A percentile compares a stretch with the other conserved stretches of the same genome.
phyloP scores from a whole-genome alignment of 2,113 vertebrate species.

The Todiramphus saurophagus region DNA sequence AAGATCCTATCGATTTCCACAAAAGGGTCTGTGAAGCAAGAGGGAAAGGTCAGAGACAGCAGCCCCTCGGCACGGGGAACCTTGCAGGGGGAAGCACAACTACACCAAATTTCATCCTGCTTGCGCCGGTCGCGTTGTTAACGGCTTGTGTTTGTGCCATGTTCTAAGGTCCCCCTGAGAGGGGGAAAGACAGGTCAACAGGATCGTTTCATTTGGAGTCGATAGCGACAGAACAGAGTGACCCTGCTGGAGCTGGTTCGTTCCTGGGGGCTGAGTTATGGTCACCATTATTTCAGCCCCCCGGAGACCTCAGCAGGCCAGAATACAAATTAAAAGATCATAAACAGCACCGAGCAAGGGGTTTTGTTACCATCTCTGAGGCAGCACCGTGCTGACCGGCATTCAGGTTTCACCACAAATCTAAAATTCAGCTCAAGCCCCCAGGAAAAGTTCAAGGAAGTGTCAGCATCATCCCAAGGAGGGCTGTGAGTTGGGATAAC shows the following conservation, averaged over 20 bases:
- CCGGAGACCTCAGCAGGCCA: not conserved
- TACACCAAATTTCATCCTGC: not conserved
- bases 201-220: not conserved
- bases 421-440: not conserved
- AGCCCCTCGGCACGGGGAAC: not conserved
- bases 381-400: not conserved
- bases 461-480: not conserved
- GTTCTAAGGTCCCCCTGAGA: not conserved
- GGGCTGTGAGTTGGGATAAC: not conserved
- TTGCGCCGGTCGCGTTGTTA: not conserved
- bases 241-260: not conserved
- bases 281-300: constrained; percentile 41
- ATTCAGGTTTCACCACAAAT: constrained; percentile 1
- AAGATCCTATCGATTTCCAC: not conserved
- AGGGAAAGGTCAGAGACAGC: not conserved
- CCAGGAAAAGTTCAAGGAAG: not conserved
- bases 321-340: constrained; percentile 43
- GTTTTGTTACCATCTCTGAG: constrained; percentile 1
- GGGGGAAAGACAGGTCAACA: not conserved
- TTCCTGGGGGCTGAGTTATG: not conserved
- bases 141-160: not conserved
- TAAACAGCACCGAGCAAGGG: not conserved
- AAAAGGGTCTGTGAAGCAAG: not conserved
- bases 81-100: not conserved
- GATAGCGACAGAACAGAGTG: constrained; percentile 2